Conservation (phyloP, 2,113 vertebrate species). For the Collichthys lucidus region DNA sequence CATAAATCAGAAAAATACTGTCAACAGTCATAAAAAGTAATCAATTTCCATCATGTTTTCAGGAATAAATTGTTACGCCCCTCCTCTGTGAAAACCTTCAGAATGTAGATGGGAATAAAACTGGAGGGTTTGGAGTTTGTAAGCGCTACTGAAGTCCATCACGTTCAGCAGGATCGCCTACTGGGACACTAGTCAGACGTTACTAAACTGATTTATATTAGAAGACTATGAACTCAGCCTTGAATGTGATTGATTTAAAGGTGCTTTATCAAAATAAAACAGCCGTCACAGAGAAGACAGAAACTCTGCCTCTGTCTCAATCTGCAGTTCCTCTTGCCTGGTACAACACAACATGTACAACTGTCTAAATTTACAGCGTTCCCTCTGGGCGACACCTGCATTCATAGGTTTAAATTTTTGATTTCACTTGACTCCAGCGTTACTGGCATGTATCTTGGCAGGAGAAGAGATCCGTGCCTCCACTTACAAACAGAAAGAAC, state of each 20-base stretch:
- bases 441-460: slow-evolving; percentile 9
- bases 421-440: slow-evolving; percentile 8
- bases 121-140: too few relatives aligned
- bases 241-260: neutral
- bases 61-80: too few relatives aligned
- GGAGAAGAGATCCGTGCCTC: neutral
- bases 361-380: neutral
- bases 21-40: too few relatives aligned
- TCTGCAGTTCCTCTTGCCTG: neutral
- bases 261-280: too few relatives aligned
- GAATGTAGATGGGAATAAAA: too few relatives aligned
- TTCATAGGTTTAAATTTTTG: neutral
- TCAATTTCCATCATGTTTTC: too few relatives aligned
- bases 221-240: neutral
- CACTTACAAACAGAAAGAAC: slow-evolving; percentile 6
- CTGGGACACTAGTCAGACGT: neutral
- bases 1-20: too few relatives aligned
- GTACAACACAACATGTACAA: neutral
- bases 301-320: neutral
- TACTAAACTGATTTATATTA: neutral
- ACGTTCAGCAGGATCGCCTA: neutral
- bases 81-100: too few relatives aligned
- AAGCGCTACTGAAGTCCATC: too few relatives aligned
- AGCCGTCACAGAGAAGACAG: neutral
- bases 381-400: neutral